These are phyloP conservation scores for Molanna angustata DNA, from an alignment of 2,888 invertebrate species.

Conservation along the genomic window DNA sequence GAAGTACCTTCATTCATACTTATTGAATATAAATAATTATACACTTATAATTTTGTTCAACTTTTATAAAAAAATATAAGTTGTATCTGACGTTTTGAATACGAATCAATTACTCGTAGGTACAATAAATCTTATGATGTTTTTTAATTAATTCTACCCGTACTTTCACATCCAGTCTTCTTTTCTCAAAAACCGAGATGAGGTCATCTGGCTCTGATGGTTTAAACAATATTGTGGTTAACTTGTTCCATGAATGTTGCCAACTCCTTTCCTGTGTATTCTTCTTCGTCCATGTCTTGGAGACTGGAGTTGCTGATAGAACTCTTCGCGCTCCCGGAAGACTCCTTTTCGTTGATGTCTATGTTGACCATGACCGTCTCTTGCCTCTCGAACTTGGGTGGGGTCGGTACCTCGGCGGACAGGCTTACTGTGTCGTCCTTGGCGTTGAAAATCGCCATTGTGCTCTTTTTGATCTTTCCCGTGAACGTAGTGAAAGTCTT, in stretches of 20 bases:
- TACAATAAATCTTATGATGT: too few relatives aligned
- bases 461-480: slow-evolving; percentile 17
- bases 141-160: too few relatives aligned
- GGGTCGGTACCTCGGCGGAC: too few relatives aligned
- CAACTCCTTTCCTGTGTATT: slow-evolving; percentile 65
- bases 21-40: too few relatives aligned
- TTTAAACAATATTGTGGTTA: slow-evolving; percentile 44
- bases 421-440: slow-evolving; percentile 1
- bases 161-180: too few relatives aligned
- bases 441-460: slow-evolving; percentile 12
- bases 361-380: slow-evolving; percentile 4
- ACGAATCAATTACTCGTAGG: too few relatives aligned
- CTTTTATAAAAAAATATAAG: too few relatives aligned
- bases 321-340: slow-evolving; percentile 36
- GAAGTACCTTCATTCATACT: too few relatives aligned
- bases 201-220: too few relatives aligned
- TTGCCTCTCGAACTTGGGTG: slow-evolving; percentile 1
- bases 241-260: slow-evolving; percentile 68
- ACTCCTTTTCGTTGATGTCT: slow-evolving; percentile 5
- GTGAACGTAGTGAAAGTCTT: slow-evolving; percentile 9
- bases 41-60: too few relatives aligned
- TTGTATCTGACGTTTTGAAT: too few relatives aligned
- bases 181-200: too few relatives aligned
- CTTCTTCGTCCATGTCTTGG: slow-evolving; percentile 67
- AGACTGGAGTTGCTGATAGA: slow-evolving; percentile 72